Evolutionary conservation across 1,140 invertebrate species (phyloP), one percentile per base, ranked within the genome.

Genomic region (Akabosia matsudoensis): DNA sequence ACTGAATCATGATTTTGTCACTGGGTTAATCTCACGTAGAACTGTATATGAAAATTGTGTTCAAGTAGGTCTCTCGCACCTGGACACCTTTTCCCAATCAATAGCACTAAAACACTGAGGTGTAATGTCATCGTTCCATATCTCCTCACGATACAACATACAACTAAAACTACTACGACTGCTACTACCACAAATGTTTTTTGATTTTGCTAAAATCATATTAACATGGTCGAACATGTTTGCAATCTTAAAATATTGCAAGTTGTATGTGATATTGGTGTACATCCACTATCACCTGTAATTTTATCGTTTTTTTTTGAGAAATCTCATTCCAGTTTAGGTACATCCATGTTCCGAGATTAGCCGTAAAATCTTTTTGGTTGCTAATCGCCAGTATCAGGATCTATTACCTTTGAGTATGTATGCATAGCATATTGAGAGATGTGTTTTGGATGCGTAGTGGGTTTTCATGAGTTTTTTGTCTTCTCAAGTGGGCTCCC

Each of bases 1-100:
- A 67, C 61, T 67, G 61, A 67, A 67, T 67, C 61, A 67, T 67
- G 37, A 45, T 45, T 45, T 45, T 45, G 7, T 10, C 18, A 45
- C 18, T 45, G n/a, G n/a, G n/a, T n/a, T 45, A 10, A 7, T 45
- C 7, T 45, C 18, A 45, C 37, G 37, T 45, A 45, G 37, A 7
- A 45, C 37, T 10, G 37, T 10, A 45, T 10, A 45, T 7, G 7
- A 45, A 45, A 45, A 7, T 45, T 18, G 37, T 10, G 37, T 18
- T 45, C n/a, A n/a, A 45, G 37, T 45, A 45, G 37, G 37, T 45
- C 37, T 45, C 37, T 45, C 37, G 37, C 18, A 7, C 7, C 37
- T 45, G 37, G 37, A 45, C 37, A 45, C 18, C 24, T 67, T 30
- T 22, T 7, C 61, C 28, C 1, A 67, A 30, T 67, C 61, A 30